Evolutionary conservation across 2,113 vertebrate genomes (phyloP).

Genomic region (Diglossa brunneiventris): DNA sequence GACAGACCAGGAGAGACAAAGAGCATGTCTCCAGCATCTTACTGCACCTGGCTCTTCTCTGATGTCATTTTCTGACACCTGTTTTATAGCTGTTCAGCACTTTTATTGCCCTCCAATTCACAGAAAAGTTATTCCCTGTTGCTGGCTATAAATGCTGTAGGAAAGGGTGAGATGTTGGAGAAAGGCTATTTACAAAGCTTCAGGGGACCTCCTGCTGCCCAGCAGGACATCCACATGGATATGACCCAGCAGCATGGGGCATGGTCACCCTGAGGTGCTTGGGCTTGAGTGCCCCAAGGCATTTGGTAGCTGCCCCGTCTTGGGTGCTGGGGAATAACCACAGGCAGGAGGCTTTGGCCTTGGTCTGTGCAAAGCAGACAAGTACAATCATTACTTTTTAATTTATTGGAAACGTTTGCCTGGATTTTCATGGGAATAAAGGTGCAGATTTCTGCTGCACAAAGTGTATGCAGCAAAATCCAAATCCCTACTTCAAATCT

Average conservation of each 20-base stretch:
- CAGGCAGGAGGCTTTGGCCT: neutral
- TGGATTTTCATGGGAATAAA: neutral
- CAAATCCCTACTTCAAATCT: neutral
- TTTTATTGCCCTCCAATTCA: constrained; percentile 11
- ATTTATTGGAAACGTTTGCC: neutral
- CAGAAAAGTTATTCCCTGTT: neutral
- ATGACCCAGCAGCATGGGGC: neutral
- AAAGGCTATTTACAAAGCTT: neutral
- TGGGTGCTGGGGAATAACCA: accelerated
- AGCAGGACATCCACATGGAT: neutral
- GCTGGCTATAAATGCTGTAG: neutral
- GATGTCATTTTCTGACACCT: neutral
- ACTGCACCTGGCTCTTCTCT: neutral
- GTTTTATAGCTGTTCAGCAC: neutral
- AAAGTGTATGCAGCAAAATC: neutral
- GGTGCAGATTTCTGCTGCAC: neutral
- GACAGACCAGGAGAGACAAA: neutral
- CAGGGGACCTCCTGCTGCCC: neutral
- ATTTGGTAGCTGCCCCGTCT: neutral
- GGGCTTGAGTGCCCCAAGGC: accelerated
- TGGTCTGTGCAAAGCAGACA: neutral
- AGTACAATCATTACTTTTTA: neutral
- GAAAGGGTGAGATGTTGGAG: neutral
- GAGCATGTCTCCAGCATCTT: neutral
- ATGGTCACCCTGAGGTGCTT: neutral